phyloP scores from a whole-genome alignment of 2,888 invertebrate genomes.

The Minunthozetes semirufus region DNA sequence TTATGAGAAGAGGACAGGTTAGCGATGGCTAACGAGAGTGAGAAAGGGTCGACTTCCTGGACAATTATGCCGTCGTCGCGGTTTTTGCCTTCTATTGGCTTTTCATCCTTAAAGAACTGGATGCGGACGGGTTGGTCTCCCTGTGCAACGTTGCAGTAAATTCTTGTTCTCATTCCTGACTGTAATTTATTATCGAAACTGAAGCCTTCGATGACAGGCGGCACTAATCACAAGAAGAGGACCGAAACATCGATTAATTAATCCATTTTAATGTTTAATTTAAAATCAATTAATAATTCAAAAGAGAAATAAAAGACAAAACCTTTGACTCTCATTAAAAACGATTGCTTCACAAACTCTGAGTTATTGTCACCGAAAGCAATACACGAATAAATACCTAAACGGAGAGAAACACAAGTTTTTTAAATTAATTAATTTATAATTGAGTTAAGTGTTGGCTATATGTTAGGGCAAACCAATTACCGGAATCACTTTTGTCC shows the following conservation, averaged over 20 bases:
- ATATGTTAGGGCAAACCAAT: slow-evolving; percentile 32
- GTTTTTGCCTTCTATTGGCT: slow-evolving; percentile 43
- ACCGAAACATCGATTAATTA: slow-evolving; percentile 13
- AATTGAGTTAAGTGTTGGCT: neutral
- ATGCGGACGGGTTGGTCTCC: slow-evolving; percentile 50
- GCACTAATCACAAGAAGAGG: slow-evolving; percentile 31
- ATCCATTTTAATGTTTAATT: neutral
- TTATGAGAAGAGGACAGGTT: slow-evolving; percentile 41
- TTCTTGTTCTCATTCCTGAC: slow-evolving; percentile 49
- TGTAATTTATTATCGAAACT: slow-evolving; percentile 48
- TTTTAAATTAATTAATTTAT: neutral
- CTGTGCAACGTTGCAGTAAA: slow-evolving; percentile 48
- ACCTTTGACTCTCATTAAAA: slow-evolving; percentile 29
- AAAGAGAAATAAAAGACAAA: neutral
- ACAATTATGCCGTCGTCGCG: slow-evolving; percentile 10
- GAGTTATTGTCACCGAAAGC: slow-evolving; percentile 27
- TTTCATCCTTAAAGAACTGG: slow-evolving; percentile 49
- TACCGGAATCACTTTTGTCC: slow-evolving; percentile 45
- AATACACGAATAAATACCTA: slow-evolving; percentile 36
- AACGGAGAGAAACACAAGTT: neutral
- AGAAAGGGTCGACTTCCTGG: slow-evolving; percentile 42
- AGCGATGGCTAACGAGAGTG: slow-evolving; percentile 41
- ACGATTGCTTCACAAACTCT: slow-evolving; percentile 8
- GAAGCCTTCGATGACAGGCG: slow-evolving; percentile 40
- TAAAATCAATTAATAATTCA: slow-evolving; percentile 4